Conservation (phyloP, 2,888 invertebrate species). For the Coelogynopora nodosa region DNA sequence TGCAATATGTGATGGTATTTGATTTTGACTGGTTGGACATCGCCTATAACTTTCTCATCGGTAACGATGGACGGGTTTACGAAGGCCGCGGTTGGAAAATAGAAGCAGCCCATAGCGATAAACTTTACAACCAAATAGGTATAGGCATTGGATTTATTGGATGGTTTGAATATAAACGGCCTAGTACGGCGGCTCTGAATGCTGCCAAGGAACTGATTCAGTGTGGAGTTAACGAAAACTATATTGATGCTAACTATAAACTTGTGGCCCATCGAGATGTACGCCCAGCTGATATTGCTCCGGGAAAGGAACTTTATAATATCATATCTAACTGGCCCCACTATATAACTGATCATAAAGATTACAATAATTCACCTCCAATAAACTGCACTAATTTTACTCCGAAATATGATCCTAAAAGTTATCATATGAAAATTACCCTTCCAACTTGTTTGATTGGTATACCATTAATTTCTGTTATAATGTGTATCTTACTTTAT, state of each 20-base stretch:
- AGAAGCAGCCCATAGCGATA: neutral
- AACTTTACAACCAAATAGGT: neutral
- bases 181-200: neutral
- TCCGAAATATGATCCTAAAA: too few relatives aligned
- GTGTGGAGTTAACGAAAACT: neutral
- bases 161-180: conserved; percentile 11
- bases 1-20: neutral
- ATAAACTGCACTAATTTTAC: too few relatives aligned
- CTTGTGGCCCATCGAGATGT: conserved; percentile 23
- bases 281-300: neutral
- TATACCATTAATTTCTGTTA: neutral
- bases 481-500: neutral
- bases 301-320: neutral
- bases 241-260: conserved; percentile 32
- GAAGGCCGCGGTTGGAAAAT: neutral
- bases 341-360: neutral
- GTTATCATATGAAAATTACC: too few relatives aligned
- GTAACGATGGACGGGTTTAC: neutral
- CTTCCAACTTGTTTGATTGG: neutral
- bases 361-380: too few relatives aligned
- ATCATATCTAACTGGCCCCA: conserved; percentile 2
- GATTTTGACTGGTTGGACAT: neutral
- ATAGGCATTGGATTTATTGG: conserved; percentile 34
- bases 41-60: neutral
- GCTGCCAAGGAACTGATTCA: conserved; percentile 37